Conservation (phyloP, 2,797 vertebrate genomes). For the Amphiprion clarkii region DNA sequence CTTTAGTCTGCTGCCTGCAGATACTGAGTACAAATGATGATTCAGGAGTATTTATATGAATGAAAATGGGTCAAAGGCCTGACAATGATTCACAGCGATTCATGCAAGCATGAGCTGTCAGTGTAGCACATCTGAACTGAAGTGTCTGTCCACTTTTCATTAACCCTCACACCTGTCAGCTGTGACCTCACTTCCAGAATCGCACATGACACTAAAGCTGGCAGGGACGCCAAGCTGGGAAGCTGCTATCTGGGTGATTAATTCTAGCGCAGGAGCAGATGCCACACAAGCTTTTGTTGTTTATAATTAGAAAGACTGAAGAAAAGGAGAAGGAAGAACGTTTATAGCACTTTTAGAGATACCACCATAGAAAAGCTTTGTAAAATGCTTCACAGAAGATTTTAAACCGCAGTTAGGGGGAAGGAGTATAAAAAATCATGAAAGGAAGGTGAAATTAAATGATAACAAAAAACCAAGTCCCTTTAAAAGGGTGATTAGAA, state of each 20-base stretch:
- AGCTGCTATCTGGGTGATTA: constrained; percentile 27
- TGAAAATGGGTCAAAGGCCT: neutral
- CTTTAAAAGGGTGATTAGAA: constrained; percentile 6
- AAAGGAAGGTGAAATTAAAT: neutral
- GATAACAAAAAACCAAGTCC: neutral
- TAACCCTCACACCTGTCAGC: constrained; percentile 46
- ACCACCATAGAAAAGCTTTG: constrained; percentile 6
- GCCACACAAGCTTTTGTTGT: constrained; percentile 3
- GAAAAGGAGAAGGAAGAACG: neutral
- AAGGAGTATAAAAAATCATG: neutral
- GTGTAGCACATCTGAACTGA: constrained; percentile 8
- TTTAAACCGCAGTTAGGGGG: neutral
- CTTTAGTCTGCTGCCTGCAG: neutral
- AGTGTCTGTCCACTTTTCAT: constrained; percentile 34
- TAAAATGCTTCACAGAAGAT: neutral
- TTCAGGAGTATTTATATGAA: neutral
- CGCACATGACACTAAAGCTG: constrained; percentile 4
- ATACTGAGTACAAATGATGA: neutral
- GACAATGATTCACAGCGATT: constrained; percentile 18
- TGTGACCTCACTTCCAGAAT: constrained; percentile 40
- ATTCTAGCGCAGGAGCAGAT: constrained; percentile 21
- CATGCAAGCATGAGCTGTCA: constrained; percentile 14
- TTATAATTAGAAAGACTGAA: constrained; percentile 21
- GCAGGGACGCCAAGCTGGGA: constrained; percentile 19
- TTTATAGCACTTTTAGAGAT: neutral